phyloP scores from a whole-genome alignment of 1,140 invertebrate species.

The Zaprionus davidi region DNA sequence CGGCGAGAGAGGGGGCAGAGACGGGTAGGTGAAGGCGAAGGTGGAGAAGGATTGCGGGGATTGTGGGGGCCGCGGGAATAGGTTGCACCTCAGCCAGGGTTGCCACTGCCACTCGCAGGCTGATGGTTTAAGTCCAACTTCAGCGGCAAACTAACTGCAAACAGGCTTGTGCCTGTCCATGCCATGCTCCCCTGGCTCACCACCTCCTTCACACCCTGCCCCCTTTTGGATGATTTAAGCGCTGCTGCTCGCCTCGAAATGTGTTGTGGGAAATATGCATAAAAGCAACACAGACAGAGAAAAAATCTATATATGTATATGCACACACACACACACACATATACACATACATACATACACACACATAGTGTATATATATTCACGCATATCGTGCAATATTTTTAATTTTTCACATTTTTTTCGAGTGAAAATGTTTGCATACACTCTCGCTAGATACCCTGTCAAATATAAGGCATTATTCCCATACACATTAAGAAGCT shows the following conservation, averaged over 20 bases:
- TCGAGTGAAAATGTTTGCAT: neutral
- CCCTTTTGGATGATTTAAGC: constrained; percentile 70
- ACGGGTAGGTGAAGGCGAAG: constrained; percentile 8
- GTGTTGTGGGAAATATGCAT: constrained; percentile 81
- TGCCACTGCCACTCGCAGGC: constrained; percentile 30
- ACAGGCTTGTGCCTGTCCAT: constrained; percentile 42
- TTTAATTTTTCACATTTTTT: constrained; percentile 79
- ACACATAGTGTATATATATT: constrained; percentile 30
- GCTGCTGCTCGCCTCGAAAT: constrained; percentile 71
- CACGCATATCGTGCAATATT: constrained; percentile 62
- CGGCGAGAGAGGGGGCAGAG: neutral
- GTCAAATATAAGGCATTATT: neutral
- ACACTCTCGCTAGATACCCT: constrained; percentile 8
- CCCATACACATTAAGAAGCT: neutral
- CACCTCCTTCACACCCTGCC: neutral
- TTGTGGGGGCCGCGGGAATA: neutral
- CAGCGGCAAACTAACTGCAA: constrained; percentile 71
- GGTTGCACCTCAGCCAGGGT: constrained; percentile 57
- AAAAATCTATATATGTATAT: constrained; percentile 25
- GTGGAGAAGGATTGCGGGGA: neutral
- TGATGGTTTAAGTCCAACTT: constrained; percentile 79
- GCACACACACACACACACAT: neutral
- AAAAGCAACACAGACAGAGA: constrained; percentile 68
- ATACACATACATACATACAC: constrained; percentile 8
- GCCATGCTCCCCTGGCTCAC: neutral